Conservation (phyloP, 1,140 invertebrate genomes). For the Amyelois transitella region DNA sequence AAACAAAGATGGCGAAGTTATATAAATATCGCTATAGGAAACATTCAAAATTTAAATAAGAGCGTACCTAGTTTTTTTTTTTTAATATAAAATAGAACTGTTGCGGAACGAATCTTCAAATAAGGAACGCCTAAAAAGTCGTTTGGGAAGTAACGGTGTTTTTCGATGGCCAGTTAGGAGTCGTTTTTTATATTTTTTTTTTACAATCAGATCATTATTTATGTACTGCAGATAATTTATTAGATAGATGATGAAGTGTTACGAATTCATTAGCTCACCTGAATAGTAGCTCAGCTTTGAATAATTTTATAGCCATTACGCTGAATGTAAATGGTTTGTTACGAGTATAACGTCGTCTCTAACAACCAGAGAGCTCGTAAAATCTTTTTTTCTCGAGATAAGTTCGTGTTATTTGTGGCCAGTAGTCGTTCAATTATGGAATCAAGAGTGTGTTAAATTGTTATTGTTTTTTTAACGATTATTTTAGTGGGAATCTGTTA, state of each 20-base stretch:
- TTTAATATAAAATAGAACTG: slow-evolving; percentile 31
- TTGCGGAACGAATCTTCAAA: slow-evolving; percentile 40
- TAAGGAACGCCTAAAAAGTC: slow-evolving; percentile 36
- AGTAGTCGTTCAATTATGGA: background rate
- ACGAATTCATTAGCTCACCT: slow-evolving; percentile 17
- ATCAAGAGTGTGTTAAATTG: background rate
- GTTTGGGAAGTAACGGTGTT: slow-evolving; percentile 28
- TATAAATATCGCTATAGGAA: background rate
- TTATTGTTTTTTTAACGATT: background rate
- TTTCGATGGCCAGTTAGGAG: slow-evolving; percentile 21
- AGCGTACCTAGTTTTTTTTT: slow-evolving; percentile 19
- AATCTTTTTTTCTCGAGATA: background rate
- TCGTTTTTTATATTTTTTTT: slow-evolving; percentile 9
- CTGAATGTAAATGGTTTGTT: slow-evolving; percentile 2
- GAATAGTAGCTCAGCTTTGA: slow-evolving; percentile 1
- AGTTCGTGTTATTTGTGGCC: background rate
- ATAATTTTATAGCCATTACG: background rate
- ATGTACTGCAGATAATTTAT: slow-evolving; percentile 27
- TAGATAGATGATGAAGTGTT: slow-evolving; percentile 21
- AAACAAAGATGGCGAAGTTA: slow-evolving; percentile 2
- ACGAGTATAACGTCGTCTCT: background rate
- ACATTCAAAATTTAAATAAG: slow-evolving; percentile 11
- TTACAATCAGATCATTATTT: slow-evolving; percentile 20
- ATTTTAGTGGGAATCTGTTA: too few species aligned
- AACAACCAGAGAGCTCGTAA: background rate